Evolutionary conservation across 2,797 vertebrate species (phyloP).

Genomic region (Sphenopsis melanotis): DNA sequence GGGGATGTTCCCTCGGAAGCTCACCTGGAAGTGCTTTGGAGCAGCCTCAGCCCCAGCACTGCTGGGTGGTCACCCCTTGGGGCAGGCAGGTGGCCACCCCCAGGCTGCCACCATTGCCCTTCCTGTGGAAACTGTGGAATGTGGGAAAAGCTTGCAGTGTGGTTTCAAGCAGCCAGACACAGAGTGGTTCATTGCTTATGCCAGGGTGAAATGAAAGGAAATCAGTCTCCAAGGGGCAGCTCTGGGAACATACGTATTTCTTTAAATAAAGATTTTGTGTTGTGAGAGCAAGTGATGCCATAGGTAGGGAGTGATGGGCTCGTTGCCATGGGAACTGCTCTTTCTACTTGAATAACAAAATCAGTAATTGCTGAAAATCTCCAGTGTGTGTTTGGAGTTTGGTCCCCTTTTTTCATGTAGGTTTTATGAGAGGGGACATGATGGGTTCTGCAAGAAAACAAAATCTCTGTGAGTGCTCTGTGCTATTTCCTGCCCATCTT

Average conservation of each 20-base stretch:
- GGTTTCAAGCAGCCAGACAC: background rate
- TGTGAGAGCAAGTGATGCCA: background rate
- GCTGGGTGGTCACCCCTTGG: fast-evolving
- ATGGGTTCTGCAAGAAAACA: background rate
- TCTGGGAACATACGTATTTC: background rate
- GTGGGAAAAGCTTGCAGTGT: background rate
- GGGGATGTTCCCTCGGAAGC: fast-evolving
- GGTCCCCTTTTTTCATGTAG: background rate
- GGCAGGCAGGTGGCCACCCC: background rate
- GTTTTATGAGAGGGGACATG: background rate
- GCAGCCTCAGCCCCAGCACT: background rate
- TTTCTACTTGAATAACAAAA: slow-evolving; percentile 57
- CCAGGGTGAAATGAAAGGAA: background rate
- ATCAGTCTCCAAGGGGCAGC: background rate
- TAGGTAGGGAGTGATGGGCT: slow-evolving; percentile 31
- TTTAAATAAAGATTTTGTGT: background rate
- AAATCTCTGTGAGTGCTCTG: background rate
- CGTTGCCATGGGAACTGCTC: slow-evolving; percentile 58
- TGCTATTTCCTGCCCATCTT: background rate
- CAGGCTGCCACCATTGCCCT: background rate
- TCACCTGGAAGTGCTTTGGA: background rate
- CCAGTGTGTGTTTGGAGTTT: slow-evolving; percentile 12
- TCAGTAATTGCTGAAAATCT: slow-evolving; percentile 57
- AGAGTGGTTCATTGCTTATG: fast-evolving
- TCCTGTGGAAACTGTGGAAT: fast-evolving